Base-by-base conservation (phyloP, 2,113 vertebrate species). In the Lagenorhynchus albirostris region DNA sequence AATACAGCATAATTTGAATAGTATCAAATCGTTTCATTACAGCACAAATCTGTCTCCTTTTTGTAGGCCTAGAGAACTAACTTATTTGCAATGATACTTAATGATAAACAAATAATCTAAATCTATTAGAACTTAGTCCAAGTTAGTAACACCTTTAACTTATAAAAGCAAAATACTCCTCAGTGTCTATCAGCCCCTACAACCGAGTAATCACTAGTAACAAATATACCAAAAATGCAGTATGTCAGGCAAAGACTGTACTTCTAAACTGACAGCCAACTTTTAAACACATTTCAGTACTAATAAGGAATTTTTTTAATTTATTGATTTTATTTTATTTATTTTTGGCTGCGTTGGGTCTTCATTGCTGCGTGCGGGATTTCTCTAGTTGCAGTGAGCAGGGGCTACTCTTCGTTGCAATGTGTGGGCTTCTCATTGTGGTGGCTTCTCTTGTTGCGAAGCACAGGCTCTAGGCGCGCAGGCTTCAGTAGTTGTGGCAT, bases 1-100 rank as follows among this genome's bases (percentile, higher is more conserved):
- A 86, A 95, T 26, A 84, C 60, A 76, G 71, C 38, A 38, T 3
- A 89, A 80, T 33, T 65, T 91, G 36, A 97, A 89, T 15, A 85
- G 14, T 18, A 94, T 62, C 70, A 70, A 93, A 63, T 23, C 33
- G 21, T 74, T 93, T 91, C 26, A 82, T 77, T 94, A 71, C 2
- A 82, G 53, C n/a, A 84, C 11, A 94, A 89, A 89, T 62, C 73
- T 77, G 44, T 88, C 80, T 81, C 50, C 47, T 60, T 86, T 73
- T 38, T 77, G 21, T 44, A 77, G 33, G 50, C 31, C 82, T 77
- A 65, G 0, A 80, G 77, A 71, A 93, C 15, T 90, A 62, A 44
- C n/a, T 89, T 86, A 63, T 65, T 71, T 81, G 18, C 62, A 95
- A 9, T 65, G 94, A 94, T 20, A 93, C 36, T 95, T 93, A 85